Evolutionary conservation across 2,888 invertebrate species (phyloP).

Genomic region (Latrodectus hesperus): DNA sequence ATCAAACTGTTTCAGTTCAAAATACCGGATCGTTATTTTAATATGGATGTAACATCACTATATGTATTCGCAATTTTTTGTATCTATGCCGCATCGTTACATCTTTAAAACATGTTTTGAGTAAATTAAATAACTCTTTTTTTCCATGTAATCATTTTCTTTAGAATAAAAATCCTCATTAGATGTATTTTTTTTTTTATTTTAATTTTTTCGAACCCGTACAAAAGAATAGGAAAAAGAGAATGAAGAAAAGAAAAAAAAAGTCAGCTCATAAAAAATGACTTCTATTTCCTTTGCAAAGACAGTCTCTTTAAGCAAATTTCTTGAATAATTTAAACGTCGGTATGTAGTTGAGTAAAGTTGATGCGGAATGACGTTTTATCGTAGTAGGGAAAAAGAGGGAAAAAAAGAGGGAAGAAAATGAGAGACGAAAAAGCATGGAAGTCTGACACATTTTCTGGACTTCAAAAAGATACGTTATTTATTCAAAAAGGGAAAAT

Average conservation of each 20-base stretch:
- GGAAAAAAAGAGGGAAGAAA: slow-evolving; percentile 16
- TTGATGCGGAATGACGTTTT: no score
- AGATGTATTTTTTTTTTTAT: slow-evolving; percentile 12
- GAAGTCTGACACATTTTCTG: neutral
- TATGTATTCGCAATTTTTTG: no score
- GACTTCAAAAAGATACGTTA: slow-evolving; percentile 34
- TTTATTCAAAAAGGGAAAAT: slow-evolving; percentile 20
- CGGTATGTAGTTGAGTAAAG: neutral
- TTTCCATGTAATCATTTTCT: neutral
- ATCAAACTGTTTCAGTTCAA: slow-evolving; percentile 24
- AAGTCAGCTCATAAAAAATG: slow-evolving; percentile 5
- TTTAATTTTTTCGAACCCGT: neutral
- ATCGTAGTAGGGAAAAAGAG: slow-evolving; percentile 11
- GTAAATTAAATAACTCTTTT: slow-evolving; percentile 17
- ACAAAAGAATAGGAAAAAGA: slow-evolving; percentile 8
- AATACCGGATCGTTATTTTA: neutral
- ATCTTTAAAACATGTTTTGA: slow-evolving; percentile 17
- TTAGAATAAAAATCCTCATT: slow-evolving; percentile 40
- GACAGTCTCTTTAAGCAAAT: slow-evolving; percentile 27
- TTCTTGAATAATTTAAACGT: slow-evolving; percentile 40
- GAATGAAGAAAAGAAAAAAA: slow-evolving; percentile 6
- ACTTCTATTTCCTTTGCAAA: slow-evolving; percentile 31
- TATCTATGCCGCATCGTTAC: neutral
- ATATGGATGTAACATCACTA: no score
- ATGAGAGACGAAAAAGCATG: slow-evolving; percentile 28